A percentile compares a stretch with the other conserved stretches of the same genome.
Conservation (phyloP, 2,797 vertebrate genomes). For the Antrozous pallidus region DNA sequence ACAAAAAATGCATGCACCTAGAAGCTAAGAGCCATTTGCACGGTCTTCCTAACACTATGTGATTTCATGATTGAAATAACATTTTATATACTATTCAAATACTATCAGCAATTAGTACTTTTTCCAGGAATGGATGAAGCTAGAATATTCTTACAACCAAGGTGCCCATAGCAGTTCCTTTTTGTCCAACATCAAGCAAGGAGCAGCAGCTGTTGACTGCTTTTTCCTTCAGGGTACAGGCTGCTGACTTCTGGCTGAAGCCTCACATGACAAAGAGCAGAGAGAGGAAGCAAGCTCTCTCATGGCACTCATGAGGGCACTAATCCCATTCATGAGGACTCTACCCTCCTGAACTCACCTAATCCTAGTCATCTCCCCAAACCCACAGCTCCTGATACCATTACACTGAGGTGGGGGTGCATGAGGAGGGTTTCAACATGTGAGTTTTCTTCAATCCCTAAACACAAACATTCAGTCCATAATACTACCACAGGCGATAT, state of each 20-base stretch:
- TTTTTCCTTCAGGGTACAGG: not conserved
- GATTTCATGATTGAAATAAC: not conserved
- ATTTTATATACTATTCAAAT: not conserved
- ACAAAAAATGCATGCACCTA: too few species aligned
- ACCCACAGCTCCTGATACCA: not conserved
- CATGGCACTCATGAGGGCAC: not conserved
- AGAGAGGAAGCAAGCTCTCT: not conserved
- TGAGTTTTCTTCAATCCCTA: too few species aligned
- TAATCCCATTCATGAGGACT: not conserved
- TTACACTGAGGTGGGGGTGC: not conserved
- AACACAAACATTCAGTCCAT: not conserved
- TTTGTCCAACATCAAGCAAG: not conserved
- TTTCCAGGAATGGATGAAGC: not conserved
- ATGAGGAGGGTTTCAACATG: not conserved
- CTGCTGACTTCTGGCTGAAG: not conserved
- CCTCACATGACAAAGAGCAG: not conserved
- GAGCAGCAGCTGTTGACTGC: not conserved
- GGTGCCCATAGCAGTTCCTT: not conserved
- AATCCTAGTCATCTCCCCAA: not conserved
- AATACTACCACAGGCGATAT: not conserved
- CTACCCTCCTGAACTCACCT: not conserved
- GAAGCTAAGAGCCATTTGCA: not conserved
- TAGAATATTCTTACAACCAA: not conserved
- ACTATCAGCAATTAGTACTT: not conserved
- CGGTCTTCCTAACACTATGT: not conserved